A percentile compares a stretch with the other conserved stretches of the same genome.
Evolutionary conservation across 1,140 invertebrate species (phyloP).

Genomic region (Oncopeltus fasciatus): DNA sequence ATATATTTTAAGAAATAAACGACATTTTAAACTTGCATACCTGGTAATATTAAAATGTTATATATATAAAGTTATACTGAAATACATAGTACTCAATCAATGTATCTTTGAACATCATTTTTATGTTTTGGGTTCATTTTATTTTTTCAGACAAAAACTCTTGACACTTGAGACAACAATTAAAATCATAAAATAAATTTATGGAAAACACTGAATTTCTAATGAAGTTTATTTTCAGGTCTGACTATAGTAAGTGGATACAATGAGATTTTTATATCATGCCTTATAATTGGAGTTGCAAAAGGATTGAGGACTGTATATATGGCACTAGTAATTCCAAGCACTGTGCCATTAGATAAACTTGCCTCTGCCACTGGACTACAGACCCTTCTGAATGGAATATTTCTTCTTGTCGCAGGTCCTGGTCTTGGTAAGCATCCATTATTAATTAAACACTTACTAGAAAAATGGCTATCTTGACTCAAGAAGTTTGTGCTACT

Average conservation of each 20-base stretch:
- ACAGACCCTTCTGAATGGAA: constrained; percentile 41
- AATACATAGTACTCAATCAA: too few relatives aligned
- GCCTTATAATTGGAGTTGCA: constrained; percentile 37
- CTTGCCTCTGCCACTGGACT: constrained; percentile 47
- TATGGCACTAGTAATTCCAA: constrained; percentile 48
- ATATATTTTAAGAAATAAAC: too few relatives aligned
- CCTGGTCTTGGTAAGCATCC: constrained; percentile 40
- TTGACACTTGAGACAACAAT: too few relatives aligned
- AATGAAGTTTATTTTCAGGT: neutral
- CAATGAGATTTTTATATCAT: neutral
- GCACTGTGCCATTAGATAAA: constrained; percentile 45
- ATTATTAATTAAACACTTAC: neutral
- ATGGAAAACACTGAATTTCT: neutral
- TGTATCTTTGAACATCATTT: too few relatives aligned
- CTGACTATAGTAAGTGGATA: neutral
- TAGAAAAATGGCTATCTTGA: neutral
- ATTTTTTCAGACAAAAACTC: too few relatives aligned
- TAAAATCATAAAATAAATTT: too few relatives aligned
- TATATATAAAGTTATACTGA: too few relatives aligned
- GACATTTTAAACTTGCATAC: too few relatives aligned
- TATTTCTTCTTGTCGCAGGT: constrained; percentile 39
- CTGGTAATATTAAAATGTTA: too few relatives aligned
- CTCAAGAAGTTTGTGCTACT: neutral
- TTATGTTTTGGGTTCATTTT: too few relatives aligned
- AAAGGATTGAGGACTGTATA: constrained; percentile 55